Conservation (phyloP, 2,888 invertebrate genomes). For the Drosophila antonietae region DNA sequence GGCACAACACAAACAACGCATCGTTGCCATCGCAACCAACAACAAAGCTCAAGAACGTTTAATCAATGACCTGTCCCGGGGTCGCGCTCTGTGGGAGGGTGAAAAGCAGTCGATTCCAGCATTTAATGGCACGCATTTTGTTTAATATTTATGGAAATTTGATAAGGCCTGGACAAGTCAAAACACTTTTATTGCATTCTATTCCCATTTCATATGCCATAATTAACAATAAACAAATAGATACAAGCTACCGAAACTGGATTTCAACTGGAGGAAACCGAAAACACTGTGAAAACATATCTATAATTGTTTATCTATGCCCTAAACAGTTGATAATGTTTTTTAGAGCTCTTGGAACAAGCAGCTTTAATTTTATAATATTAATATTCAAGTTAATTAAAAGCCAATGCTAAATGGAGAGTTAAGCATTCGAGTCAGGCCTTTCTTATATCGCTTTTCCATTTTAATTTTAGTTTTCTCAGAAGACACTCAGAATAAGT, state of each 20-base stretch:
- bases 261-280: background rate
- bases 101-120: constrained; percentile 19
- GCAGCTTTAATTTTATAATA: background rate
- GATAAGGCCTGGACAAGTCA: constrained; percentile 52
- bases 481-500: background rate
- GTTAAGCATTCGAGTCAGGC: background rate
- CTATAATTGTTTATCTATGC: constrained; percentile 4
- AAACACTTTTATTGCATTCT: constrained; percentile 48
- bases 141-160: constrained; percentile 71
- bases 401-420: background rate
- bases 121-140: constrained; percentile 42
- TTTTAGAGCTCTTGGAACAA: background rate
- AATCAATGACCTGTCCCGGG: constrained; percentile 61
- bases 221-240: constrained; percentile 29
- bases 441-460: background rate
- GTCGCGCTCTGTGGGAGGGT: constrained; percentile 2
- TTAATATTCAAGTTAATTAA: background rate
- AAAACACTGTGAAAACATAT: background rate
- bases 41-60: constrained; percentile 60
- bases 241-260: constrained; percentile 12
- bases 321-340: background rate
- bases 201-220: constrained; percentile 24
- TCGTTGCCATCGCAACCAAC: constrained; percentile 64
- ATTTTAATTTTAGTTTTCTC: background rate
- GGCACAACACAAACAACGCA: constrained; percentile 45